A percentile compares a stretch with the other conserved stretches of the same genome.
These are phyloP conservation scores for Eretmocerus hayati DNA, from an alignment of 2,888 invertebrate genomes.

Conservation along the genomic window DNA sequence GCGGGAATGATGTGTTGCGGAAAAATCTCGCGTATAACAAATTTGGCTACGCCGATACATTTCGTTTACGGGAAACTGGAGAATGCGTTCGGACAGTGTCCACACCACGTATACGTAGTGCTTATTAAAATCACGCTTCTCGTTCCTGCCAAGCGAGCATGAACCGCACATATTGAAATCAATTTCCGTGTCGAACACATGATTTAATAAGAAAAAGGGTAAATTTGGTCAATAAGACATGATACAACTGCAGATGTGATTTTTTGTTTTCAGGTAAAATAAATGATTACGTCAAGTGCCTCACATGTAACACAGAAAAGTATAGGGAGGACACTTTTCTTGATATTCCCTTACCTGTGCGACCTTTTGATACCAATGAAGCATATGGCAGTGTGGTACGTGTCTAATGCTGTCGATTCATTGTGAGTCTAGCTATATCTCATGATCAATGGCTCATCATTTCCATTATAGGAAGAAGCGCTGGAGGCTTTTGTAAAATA, in stretches of 20 bases:
- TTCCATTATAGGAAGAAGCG: constrained; percentile 71
- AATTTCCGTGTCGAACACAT: not conserved
- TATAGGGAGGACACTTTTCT: constrained; percentile 75
- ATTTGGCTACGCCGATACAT: not conserved
- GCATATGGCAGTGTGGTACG: constrained; percentile 71
- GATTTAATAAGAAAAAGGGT: not conserved
- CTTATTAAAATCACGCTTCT: no score
- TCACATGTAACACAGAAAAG: constrained; percentile 77
- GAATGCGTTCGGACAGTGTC: no score
- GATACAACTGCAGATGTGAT: no score
- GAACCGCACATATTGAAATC: no score
- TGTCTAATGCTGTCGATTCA: constrained; percentile 19
- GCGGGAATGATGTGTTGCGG: no score
- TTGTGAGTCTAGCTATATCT: no score
- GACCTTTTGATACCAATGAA: constrained; percentile 70
- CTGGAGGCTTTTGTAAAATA: constrained; percentile 76
- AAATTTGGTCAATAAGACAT: no score
- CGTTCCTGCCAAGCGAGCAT: no score
- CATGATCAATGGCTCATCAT: no score
- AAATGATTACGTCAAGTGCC: constrained; percentile 84
- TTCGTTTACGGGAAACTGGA: no score
- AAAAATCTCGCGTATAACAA: no score
- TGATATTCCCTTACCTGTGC: constrained; percentile 79
- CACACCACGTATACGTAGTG: no score
- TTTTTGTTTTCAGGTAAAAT: constrained; percentile 57